Conservation (phyloP, 2,797 vertebrate genomes). For the Gorsachius magnificus region DNA sequence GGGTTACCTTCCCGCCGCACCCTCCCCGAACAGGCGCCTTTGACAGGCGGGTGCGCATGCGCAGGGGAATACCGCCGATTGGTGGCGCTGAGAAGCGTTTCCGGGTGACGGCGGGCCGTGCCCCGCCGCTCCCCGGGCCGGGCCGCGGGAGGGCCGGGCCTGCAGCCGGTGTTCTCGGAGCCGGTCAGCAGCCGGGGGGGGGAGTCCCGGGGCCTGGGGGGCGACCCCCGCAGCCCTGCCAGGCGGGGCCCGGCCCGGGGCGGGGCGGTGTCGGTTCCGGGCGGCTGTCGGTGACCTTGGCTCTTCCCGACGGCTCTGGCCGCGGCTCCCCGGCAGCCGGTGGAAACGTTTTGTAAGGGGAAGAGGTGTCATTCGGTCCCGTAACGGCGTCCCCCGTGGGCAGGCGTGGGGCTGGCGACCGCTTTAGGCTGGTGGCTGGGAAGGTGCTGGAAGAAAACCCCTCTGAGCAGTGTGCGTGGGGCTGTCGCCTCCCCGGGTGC, state of each 20-base stretch:
- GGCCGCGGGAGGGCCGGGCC: not conserved
- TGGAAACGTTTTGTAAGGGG: not conserved
- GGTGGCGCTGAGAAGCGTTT: not conserved
- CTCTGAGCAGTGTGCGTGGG: accelerated
- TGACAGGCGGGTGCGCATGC: accelerated
- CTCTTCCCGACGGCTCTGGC: not conserved
- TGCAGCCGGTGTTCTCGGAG: not conserved
- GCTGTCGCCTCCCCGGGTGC: accelerated
- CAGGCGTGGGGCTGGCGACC: not conserved
- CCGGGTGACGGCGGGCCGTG: not conserved
- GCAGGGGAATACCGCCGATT: not conserved
- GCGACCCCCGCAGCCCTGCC: not conserved
- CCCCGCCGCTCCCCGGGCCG: not conserved
- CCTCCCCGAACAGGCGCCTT: accelerated
- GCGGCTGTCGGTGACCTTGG: not conserved
- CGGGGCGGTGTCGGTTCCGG: not conserved
- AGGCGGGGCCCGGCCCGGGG: not conserved
- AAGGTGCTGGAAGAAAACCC: not conserved
- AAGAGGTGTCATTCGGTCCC: not conserved
- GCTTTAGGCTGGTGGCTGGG: no score
- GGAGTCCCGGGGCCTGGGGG: not conserved
- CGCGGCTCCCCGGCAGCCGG: not conserved
- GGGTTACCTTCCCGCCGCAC: accelerated
- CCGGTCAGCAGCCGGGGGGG: no score
- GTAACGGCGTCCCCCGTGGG: not conserved